phyloP scores from a whole-genome alignment of 2,113 vertebrate species.

The Daphoenositta chrysoptera region DNA sequence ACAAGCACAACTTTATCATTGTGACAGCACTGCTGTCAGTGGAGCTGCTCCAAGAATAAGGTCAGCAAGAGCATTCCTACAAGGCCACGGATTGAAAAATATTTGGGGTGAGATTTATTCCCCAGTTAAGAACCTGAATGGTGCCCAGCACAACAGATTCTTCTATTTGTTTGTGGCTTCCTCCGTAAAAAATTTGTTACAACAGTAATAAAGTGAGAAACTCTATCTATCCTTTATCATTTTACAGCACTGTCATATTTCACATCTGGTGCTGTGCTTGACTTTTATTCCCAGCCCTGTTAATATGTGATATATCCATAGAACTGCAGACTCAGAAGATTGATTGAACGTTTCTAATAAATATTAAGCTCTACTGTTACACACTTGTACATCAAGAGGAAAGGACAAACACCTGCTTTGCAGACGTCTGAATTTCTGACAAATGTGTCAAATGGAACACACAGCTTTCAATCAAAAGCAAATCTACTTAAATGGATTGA shows the following conservation, averaged over 20 bases:
- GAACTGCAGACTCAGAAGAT: neutral
- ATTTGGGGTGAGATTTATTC: conserved; percentile 1
- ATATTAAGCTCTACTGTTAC: neutral
- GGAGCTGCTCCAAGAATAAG: neutral
- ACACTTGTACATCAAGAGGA: neutral
- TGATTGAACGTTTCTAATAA: neutral
- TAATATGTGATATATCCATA: neutral
- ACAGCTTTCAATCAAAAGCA: neutral
- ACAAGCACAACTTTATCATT: neutral
- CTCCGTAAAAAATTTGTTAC: neutral
- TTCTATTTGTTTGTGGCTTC: neutral
- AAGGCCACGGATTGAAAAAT: neutral
- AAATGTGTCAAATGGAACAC: rapidly evolving
- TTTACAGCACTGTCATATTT: neutral
- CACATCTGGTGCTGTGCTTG: neutral
- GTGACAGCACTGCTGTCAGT: neutral
- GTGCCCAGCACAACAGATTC: neutral
- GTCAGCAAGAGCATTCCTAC: neutral
- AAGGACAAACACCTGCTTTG: neutral
- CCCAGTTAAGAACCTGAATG: neutral
- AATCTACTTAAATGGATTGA: neutral
- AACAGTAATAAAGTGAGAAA: neutral
- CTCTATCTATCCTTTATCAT: neutral
- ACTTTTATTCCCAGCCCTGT: neutral
- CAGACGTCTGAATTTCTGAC: neutral